Conservation (phyloP, 2,113 vertebrate species). For the Thomomys bottae region DNA sequence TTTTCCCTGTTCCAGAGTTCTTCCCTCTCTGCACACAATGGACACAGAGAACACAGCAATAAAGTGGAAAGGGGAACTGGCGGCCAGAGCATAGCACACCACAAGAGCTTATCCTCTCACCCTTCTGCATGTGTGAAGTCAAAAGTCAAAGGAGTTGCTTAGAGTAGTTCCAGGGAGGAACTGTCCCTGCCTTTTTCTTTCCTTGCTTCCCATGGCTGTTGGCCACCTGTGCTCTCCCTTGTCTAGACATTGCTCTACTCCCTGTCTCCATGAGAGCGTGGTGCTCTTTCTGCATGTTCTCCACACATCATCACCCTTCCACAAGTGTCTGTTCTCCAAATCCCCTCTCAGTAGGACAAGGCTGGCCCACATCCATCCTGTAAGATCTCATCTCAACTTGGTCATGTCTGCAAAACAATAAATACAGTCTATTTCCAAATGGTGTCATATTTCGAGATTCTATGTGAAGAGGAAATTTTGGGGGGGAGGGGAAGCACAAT, state of each 20-base stretch:
- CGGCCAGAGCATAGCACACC: not conserved
- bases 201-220: not conserved
- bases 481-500: too few relatives aligned
- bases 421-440: not conserved
- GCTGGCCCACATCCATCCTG: not conserved
- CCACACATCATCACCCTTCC: accelerated
- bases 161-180: not conserved
- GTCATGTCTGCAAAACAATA: not conserved
- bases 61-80: accelerated
- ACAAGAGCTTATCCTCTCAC: not conserved
- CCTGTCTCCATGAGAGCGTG: not conserved
- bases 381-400: not conserved
- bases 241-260: not conserved
- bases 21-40: not conserved
- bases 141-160: not conserved
- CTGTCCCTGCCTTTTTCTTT: not conserved
- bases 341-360: not conserved
- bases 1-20: not conserved
- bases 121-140: not conserved
- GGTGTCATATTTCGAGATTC: not conserved
- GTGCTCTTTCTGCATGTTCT: not conserved
- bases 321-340: not conserved
- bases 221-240: not conserved
- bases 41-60: not conserved
- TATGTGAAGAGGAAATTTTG: not conserved